Evolutionary conservation across 2,113 vertebrate species (phyloP).

Genomic region (Pipra filicauda): DNA sequence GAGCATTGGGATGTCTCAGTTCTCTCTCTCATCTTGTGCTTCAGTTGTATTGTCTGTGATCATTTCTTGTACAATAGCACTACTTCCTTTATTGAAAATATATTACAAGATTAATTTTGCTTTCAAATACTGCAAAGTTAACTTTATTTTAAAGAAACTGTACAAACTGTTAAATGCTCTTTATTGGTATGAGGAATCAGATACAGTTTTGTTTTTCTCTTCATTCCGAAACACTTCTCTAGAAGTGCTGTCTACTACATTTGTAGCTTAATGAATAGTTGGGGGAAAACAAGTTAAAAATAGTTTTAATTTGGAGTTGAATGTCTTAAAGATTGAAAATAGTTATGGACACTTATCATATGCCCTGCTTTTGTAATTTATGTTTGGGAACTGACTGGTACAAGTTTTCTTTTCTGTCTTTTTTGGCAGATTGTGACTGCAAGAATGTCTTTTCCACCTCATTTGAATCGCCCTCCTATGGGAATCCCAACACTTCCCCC

Average conservation of each 20-base stretch:
- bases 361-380: neutral
- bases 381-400: neutral
- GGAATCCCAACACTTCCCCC: slow-evolving; percentile 90
- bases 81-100: neutral
- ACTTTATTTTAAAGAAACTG: neutral
- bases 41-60: neutral
- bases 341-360: neutral
- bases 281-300: neutral
- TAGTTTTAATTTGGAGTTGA: neutral
- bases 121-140: neutral
- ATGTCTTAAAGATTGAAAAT: neutral
- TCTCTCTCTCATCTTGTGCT: neutral
- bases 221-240: neutral
- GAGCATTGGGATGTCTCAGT: neutral
- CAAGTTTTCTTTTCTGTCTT: neutral
- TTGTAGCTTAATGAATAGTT: neutral
- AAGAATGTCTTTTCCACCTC: slow-evolving; percentile 96
- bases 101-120: neutral
- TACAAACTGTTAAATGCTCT: neutral
- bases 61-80: neutral
- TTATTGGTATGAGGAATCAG: neutral
- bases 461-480: slow-evolving; percentile 93
- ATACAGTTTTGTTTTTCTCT: neutral
- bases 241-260: neutral
- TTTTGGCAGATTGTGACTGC: slow-evolving; percentile 76